Evolutionary conservation across 2,888 invertebrate species (phyloP).

Genomic region (Drosophila monieri): DNA sequence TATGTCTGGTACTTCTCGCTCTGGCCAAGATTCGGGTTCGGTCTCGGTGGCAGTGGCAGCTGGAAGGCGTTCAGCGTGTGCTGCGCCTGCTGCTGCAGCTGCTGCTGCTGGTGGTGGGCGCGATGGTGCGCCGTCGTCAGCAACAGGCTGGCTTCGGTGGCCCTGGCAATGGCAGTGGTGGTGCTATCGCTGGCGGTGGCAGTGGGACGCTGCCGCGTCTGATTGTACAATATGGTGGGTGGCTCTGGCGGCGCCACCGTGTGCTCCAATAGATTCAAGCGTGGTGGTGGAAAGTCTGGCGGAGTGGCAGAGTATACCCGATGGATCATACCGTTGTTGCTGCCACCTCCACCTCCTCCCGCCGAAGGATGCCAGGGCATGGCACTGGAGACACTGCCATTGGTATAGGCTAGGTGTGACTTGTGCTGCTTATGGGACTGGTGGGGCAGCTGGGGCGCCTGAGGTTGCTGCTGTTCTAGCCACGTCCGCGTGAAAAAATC

Average conservation of each 20-base stretch:
- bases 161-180: conserved; percentile 47
- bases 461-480: conserved; percentile 58
- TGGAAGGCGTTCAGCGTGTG: conserved; percentile 62
- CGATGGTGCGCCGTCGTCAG: conserved; percentile 55
- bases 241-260: conserved; percentile 71
- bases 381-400: conserved; percentile 65
- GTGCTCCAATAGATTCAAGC: conserved; percentile 64
- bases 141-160: conserved; percentile 38
- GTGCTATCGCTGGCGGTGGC: conserved; percentile 54
- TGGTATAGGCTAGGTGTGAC: conserved; percentile 54
- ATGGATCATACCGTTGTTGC: conserved; percentile 31
- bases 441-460: conserved; percentile 27
- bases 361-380: conserved; percentile 63
- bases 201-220: conserved; percentile 48
- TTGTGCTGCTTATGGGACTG: conserved; percentile 60
- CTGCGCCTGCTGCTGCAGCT: conserved; percentile 50
- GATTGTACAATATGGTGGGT: conserved; percentile 70
- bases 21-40: conserved; percentile 31
- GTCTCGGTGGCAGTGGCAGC: conserved; percentile 52
- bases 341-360: conserved; percentile 8
- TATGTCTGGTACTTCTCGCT: conserved; percentile 67
- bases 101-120: conserved; percentile 58
- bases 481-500: conserved; percentile 76
- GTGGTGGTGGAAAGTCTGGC: conserved; percentile 79
- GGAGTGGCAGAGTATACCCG: conserved; percentile 70